Base-by-base conservation (phyloP, 2,888 invertebrate species). In the Tiliacea aurago region DNA sequence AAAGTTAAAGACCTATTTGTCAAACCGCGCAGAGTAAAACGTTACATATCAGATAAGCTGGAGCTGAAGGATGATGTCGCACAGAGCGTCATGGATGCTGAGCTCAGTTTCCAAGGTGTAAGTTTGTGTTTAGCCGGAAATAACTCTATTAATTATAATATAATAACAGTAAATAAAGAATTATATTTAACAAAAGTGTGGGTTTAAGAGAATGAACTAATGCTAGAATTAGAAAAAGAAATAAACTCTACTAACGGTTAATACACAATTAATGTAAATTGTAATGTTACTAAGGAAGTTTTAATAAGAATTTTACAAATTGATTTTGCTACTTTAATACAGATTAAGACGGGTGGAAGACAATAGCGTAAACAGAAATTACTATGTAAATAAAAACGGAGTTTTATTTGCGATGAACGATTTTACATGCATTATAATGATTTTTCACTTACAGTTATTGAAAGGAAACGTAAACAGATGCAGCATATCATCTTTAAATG, bases 41-140 rank as follows among this genome's bases (percentile, higher is more conserved):
- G 93, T 6, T 92, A 93, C 70, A 76, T 97, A 49, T 87, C 88
- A 37, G 87, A 90, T 1, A 91, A 93, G 66, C 86, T 97, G 64
- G 85, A 91, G 13, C 81, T 96, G 2, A 84, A 90, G 1, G 90
- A 91, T 18, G 91, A 93, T 20, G 91, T 95, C 20, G 89, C 94
- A 3, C 91, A 95, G 41, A 94, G 93, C 67, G 72, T 97, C 28
- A 93, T 97, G 90, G 85, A 91, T 49, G 93, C 97, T 0, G 93
- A 96, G 15, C 90, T 97, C 15, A 95, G 93, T 84, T 92, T 97
- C 6, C 93, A 95, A 92, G 96, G 97, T 78, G 97, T 97, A 91
- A 95, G 97, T 95, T 84, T 80, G 70, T 70, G 70, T 70, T 67
- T 20, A 58, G 37, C 59, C 49, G 58, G 41, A 64, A 75, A 51